phyloP scores from a whole-genome alignment of 2,797 vertebrate genomes.

The Psittacula derbiana region DNA sequence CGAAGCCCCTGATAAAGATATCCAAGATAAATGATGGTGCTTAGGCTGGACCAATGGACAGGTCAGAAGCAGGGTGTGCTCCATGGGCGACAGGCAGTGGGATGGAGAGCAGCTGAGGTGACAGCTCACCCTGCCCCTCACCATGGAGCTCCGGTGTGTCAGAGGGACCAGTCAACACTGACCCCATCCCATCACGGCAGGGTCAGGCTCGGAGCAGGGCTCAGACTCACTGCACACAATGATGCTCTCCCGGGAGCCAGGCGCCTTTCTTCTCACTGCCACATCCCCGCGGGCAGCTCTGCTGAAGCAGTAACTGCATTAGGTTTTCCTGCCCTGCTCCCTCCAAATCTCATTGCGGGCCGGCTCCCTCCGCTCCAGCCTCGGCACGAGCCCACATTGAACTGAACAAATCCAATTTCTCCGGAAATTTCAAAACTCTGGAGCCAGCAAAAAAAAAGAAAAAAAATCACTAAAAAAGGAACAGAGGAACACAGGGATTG shows the following conservation, averaged over 20 bases:
- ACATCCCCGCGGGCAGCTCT: not conserved
- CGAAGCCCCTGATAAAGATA: not conserved
- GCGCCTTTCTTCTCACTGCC: not conserved
- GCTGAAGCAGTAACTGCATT: not conserved
- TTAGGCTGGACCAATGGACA: accelerated
- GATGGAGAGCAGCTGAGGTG: not conserved
- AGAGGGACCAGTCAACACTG: accelerated
- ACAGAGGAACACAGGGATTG: not conserved
- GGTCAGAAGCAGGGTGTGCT: not conserved
- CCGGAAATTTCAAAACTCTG: not conserved
- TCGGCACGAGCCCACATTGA: not conserved
- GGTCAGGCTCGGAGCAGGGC: not conserved
- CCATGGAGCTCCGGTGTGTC: accelerated
- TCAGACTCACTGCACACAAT: accelerated
- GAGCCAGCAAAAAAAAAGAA: not conserved
- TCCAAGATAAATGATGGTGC: not conserved
- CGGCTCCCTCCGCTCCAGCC: not conserved
- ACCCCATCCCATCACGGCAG: not conserved
- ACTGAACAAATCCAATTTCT: conserved; percentile 2
- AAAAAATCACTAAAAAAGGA: not conserved
- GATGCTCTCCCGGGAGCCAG: not conserved
- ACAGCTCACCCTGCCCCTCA: not conserved
- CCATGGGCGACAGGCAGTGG: accelerated
- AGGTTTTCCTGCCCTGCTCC: not conserved
- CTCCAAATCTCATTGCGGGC: not conserved